Conservation (phyloP, 2,113 vertebrate species). For the Peucedramus taeniatus region DNA sequence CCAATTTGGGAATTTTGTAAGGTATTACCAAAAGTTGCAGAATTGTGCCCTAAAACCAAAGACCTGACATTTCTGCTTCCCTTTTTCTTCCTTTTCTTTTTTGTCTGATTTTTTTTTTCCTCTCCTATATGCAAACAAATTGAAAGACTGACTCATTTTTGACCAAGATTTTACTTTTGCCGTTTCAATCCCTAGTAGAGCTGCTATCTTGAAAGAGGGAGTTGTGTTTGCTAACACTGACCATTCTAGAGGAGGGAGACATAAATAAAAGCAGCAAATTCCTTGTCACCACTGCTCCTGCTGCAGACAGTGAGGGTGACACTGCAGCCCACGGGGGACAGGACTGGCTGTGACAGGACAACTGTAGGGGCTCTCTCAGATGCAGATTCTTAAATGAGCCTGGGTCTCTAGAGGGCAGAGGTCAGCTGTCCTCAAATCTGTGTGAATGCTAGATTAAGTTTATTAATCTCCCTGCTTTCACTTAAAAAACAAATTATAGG, state of each 20-base stretch:
- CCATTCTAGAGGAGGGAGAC: neutral
- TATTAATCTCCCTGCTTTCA: slow-evolving; percentile 55
- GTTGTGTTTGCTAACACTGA: neutral
- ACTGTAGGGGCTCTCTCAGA: neutral
- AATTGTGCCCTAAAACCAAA: neutral
- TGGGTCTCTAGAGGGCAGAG: slow-evolving; percentile 54
- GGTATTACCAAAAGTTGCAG: neutral
- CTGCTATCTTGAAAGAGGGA: neutral
- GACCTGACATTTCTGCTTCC: neutral
- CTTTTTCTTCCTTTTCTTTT: neutral
- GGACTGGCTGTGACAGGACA: neutral
- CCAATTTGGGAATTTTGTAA: neutral
- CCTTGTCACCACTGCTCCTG: neutral
- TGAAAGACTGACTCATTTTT: neutral
- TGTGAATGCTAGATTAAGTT: slow-evolving; percentile 49
- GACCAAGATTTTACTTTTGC: neutral
- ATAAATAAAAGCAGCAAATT: neutral
- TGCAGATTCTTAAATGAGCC: slow-evolving; percentile 23
- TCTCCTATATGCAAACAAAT: neutral
- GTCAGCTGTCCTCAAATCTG: slow-evolving; percentile 38
- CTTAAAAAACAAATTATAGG: slow-evolving; percentile 47
- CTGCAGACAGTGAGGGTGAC: neutral
- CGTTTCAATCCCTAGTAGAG: neutral
- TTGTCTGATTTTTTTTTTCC: neutral
- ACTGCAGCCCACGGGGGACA: neutral